Evolutionary conservation across 2,888 invertebrate genomes (phyloP), one percentile per base, ranked within the genome.

Genomic region (Trilocha varians): DNA sequence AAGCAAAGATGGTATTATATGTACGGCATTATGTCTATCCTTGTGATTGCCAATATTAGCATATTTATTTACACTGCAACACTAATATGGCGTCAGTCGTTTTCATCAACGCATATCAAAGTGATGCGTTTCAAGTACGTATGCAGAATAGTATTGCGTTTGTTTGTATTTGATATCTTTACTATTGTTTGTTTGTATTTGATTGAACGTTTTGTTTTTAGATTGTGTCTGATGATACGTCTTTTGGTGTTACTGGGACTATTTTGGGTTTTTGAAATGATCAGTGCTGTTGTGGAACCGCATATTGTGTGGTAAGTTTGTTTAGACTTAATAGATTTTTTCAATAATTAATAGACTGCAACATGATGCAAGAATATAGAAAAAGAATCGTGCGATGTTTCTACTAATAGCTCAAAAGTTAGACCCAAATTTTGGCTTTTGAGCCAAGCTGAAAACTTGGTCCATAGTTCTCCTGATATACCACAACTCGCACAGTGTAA

Each of bases 261-360:
- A 16, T 86, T 89, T 1, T 92, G 91, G 91, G 80, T 91, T 40
- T 91, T 91, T 49, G 92, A 92, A 69, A 85, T 91, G 53, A 59
- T 80, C 33, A 68, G 76, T 37, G 67, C 78, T 1, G 40, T 71
- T 17, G 43, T 49, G 11, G 48, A 55, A n/a, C 43, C 55, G 16
- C 65, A 68, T 44, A 57, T 78, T 6, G 49, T 80, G 38, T 76
- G 76, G 84, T 84, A 51, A 40, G 75, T 62, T 45, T 46, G 41
- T 35, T 18, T 37, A n/a, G n/a, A n/a, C n/a, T n/a, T n/a, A n/a
- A n/a, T n/a, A n/a, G n/a, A n/a, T n/a, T n/a, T n/a, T n/a, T n/a
- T n/a, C n/a, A n/a, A n/a, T 34, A 18, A 18, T 18, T 18, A 8
- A 18, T 18, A 18, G 18, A 8, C 18, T 6, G 5, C 18, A 18